A percentile compares a stretch with the other conserved stretches of the same genome.
These are phyloP conservation scores for Bombus soroeensis DNA, from an alignment of 1,140 invertebrate genomes.

Conservation along the genomic window DNA sequence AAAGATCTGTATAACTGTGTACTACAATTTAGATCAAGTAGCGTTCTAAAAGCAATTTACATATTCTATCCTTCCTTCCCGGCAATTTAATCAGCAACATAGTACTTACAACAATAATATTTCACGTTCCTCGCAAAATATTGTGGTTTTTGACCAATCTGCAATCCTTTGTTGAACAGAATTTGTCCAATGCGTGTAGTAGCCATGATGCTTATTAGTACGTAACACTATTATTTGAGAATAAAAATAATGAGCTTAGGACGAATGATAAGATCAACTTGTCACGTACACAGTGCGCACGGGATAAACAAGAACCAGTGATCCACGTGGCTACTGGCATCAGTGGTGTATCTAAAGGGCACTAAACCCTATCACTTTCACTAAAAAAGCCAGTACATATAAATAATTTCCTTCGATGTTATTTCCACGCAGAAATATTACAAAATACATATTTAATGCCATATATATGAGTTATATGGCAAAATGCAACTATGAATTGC, in stretches of 20 bases:
- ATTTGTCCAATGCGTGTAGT: constrained; percentile 56
- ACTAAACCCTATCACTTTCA: neutral
- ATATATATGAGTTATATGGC: neutral
- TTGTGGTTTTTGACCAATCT: constrained; percentile 45
- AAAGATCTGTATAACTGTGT: neutral
- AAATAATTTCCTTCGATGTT: neutral
- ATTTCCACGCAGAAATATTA: neutral
- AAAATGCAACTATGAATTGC: neutral
- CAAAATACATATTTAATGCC: neutral
- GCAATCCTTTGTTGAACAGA: constrained; percentile 51
- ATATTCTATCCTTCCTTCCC: neutral
- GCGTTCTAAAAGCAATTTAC: neutral
- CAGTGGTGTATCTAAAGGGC: neutral
- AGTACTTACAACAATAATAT: constrained; percentile 73
- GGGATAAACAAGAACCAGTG: neutral
- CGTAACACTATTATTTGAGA: neutral
- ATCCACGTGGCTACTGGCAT: neutral
- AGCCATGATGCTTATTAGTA: constrained; percentile 57
- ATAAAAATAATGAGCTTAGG: neutral
- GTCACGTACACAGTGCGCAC: neutral
- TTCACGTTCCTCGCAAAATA: constrained; percentile 58
- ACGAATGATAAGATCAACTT: neutral
- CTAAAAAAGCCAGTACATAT: neutral
- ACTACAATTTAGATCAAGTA: neutral
- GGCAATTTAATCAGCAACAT: neutral